Evolutionary conservation across 2,113 vertebrate species (phyloP), one percentile per base, ranked within the genome.

Genomic region (Hystrix cristata): DNA sequence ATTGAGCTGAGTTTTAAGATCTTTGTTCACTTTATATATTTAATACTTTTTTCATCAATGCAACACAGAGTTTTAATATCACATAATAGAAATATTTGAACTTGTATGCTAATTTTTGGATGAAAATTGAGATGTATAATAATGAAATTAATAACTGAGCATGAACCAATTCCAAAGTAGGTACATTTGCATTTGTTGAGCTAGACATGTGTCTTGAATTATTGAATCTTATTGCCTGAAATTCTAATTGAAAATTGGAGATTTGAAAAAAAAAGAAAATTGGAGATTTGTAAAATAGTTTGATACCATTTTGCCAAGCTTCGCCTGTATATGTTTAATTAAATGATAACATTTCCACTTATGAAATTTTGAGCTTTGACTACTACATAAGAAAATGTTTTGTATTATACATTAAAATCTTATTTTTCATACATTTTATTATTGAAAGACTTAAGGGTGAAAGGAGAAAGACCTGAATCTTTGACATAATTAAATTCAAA

Each of bases 181-280:
- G 3, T 76, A 43, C 16, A 64, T 71, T 92, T 82, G 25, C 13
- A 38, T 82, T 94, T 64, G 16, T 93, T 83, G 57, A 67, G 43
- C 60, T 90, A n/a, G 18, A 46, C 19, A 29, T 94, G 31, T 76
- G 95, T 92, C 46, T 85, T n/a, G 84, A 38, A 0, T 31, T 34
- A 92, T 25, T 87, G 27, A 78, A 55, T 92, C n/a, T 2, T 81
- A 14, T 16, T 94, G 21, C 25, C 34, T 71, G 48, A 76, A 69
- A 84, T 76, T 90, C 16, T 60, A 72, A 71, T 84, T 82, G n/a
- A 43, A 80, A 48, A 76, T 95, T 74, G 81, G 23, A 27, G 21
- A 80, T 92, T 72, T 95, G 13, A 21, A 27, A 87, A 95, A 78
- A 19, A 91, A 86, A 29, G n/a, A 43, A 80, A 48, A 76, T 95